Percentiles rank a stretch among this genome's conserved stretches.
These are phyloP conservation scores for Babyrousa celebensis DNA, from an alignment of 2,797 vertebrate genomes.

Conservation along the genomic window DNA sequence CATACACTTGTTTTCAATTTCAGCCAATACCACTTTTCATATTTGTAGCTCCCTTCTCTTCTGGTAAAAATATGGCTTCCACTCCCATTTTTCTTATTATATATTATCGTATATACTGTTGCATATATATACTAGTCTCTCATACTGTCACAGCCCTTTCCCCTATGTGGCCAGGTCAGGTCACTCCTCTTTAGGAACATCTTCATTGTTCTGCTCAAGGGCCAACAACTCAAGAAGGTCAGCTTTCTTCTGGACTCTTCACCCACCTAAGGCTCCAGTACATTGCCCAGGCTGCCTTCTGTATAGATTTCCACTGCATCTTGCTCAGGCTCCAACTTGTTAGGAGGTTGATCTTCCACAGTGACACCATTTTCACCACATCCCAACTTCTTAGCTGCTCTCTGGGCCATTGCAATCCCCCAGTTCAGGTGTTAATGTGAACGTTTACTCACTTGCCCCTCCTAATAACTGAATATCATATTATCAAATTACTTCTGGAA, in stretches of 20 bases:
- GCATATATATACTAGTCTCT: neutral
- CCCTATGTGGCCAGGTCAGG: neutral
- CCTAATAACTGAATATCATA: neutral
- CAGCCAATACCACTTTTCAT: neutral
- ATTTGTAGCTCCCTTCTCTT: neutral
- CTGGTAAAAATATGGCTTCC: neutral
- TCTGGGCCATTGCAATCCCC: neutral
- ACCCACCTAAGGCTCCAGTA: neutral
- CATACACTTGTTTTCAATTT: neutral
- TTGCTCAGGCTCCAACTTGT: neutral
- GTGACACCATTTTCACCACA: neutral
- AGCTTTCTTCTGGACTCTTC: neutral
- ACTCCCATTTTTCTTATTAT: constrained; percentile 14
- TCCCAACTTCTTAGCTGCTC: neutral
- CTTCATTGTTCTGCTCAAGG: neutral
- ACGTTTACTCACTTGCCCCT: neutral
- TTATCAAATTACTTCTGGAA: neutral
- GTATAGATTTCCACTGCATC: neutral
- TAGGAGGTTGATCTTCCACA: no score
- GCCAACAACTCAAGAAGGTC: neutral
- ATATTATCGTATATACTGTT: no score
- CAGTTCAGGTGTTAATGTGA: neutral
- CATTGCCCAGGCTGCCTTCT: neutral
- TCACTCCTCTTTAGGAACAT: neutral
- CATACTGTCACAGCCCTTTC: neutral